A percentile compares a stretch with the other conserved stretches of the same genome.
Evolutionary conservation across 2,113 vertebrate genomes (phyloP).

Genomic region (Tursiops truncatus): DNA sequence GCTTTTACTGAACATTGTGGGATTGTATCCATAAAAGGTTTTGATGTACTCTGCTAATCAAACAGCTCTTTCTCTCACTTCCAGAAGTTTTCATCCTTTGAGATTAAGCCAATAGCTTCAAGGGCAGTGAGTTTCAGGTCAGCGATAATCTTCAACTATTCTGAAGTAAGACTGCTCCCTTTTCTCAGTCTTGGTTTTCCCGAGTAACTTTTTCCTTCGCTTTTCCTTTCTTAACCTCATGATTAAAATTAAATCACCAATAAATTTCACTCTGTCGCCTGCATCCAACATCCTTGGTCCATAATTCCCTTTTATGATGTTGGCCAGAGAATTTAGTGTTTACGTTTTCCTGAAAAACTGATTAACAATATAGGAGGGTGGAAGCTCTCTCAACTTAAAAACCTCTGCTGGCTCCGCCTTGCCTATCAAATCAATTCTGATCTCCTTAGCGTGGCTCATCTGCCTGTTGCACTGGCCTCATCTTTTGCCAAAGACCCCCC

Average conservation of each 20-base stretch:
- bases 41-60: neutral
- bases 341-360: neutral
- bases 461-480: neutral
- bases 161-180: neutral
- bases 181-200: neutral
- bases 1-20: neutral
- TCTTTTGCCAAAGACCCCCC: neutral
- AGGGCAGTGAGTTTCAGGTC: neutral
- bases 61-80: constrained; percentile 17
- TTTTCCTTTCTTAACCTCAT: neutral
- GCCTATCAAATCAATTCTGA: neutral
- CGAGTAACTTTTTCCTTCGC: neutral
- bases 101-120: neutral
- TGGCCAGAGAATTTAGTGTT: neutral
- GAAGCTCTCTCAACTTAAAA: neutral
- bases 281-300: neutral
- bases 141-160: neutral
- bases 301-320: neutral
- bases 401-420: accelerated
- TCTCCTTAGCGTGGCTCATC: accelerated
- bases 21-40: neutral
- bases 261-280: neutral
- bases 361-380: neutral
- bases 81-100: neutral
- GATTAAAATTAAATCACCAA: neutral